These are phyloP conservation scores for Venusia cambrica DNA, from an alignment of 2,888 invertebrate genomes.

Conservation along the genomic window DNA sequence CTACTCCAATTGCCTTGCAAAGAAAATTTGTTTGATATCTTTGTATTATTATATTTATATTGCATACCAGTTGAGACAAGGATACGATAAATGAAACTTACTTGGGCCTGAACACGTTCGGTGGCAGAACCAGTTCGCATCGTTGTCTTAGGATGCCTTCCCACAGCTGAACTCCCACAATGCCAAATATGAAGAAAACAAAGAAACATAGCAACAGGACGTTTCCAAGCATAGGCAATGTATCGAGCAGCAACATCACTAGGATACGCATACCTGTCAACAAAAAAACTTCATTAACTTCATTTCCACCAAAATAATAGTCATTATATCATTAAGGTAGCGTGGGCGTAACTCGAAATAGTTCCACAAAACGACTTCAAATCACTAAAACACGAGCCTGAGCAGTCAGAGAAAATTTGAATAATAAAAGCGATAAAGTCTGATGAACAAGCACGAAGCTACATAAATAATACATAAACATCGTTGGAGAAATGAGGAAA, in stretches of 20 bases:
- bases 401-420: constrained; percentile 8
- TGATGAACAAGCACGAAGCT: constrained; percentile 12
- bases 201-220: constrained; percentile 99
- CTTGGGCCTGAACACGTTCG: constrained; percentile 86
- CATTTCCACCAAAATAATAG: too few species aligned
- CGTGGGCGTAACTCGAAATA: neutral
- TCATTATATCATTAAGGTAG: too few species aligned
- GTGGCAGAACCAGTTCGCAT: constrained; percentile 90
- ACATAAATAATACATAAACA: constrained; percentile 13
- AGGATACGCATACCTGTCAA: constrained; percentile 96
- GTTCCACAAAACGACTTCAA: constrained; percentile 9
- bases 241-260: constrained; percentile 98
- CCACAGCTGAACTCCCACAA: constrained; percentile 99
- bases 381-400: constrained; percentile 14
- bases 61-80: constrained; percentile 12
- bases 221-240: constrained; percentile 99
- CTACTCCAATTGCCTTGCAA: constrained; percentile 26
- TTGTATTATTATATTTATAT: constrained; percentile 7
- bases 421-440: constrained; percentile 17
- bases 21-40: constrained; percentile 28
- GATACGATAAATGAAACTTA: constrained; percentile 75
- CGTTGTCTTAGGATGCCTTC: constrained; percentile 97
- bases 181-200: constrained; percentile 99
- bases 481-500: constrained; percentile 10
- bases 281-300: too few species aligned